phyloP scores from a whole-genome alignment of 2,113 vertebrate genomes.

The Petrocephalus zakoni region DNA sequence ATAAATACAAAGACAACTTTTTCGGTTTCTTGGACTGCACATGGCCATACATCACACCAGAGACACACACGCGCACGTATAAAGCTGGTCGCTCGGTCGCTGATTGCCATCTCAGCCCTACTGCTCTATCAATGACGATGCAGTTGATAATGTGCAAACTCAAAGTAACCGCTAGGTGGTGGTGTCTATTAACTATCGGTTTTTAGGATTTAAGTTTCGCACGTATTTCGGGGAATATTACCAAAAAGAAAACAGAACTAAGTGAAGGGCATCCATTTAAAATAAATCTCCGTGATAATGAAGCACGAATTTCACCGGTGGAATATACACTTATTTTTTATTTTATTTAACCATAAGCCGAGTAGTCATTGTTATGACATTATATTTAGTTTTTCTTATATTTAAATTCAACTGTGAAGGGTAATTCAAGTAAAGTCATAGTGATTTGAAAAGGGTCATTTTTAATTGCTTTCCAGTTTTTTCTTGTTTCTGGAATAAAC shows the following conservation, averaged over 20 bases:
- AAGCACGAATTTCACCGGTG: not conserved
- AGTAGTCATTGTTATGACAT: not conserved
- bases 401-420: not conserved
- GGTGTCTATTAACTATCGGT: not conserved
- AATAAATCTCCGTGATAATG: not conserved
- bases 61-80: not conserved
- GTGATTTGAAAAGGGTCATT: not conserved
- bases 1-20: constrained; percentile 51
- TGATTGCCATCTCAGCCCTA: not conserved
- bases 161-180: not conserved
- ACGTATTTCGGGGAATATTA: not conserved
- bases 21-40: not conserved
- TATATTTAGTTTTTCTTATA: not conserved
- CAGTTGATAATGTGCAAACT: not conserved
- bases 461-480: not conserved
- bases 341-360: too few species aligned
- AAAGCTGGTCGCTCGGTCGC: not conserved
- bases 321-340: too few species aligned
- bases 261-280: not conserved
- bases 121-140: not conserved
- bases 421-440: not conserved
- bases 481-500: not conserved
- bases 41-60: not conserved
- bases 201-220: not conserved
- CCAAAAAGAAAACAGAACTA: not conserved